Evolutionary conservation across 2,113 vertebrate genomes (phyloP).

Genomic region (Triplophysa tibetana): DNA sequence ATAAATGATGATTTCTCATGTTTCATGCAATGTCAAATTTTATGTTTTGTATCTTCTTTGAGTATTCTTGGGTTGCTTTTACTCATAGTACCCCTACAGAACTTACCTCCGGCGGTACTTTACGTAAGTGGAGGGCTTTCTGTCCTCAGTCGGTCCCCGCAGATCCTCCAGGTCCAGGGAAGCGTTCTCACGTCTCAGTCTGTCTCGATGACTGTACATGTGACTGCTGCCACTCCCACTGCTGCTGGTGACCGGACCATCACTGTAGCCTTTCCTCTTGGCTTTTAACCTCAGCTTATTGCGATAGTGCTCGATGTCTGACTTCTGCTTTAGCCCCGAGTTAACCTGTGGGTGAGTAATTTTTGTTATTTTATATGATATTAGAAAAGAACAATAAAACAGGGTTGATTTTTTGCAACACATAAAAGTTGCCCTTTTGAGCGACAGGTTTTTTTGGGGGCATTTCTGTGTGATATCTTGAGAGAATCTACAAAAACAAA

Average conservation of each 20-base stretch:
- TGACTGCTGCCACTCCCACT: conserved; percentile 62
- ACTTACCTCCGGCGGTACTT: conserved; percentile 82
- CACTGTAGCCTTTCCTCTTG: conserved; percentile 92
- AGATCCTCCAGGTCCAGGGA: conserved; percentile 82
- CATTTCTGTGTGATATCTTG: too few relatives aligned
- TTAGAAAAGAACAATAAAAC: not conserved
- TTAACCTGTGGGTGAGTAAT: conserved; percentile 75
- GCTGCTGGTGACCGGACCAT: conserved; percentile 79
- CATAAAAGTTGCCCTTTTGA: too few relatives aligned
- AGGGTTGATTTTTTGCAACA: too few relatives aligned
- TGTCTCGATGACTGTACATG: conserved; percentile 62
- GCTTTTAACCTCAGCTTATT: conserved; percentile 97
- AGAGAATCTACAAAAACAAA: too few relatives aligned
- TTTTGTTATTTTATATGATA: not conserved
- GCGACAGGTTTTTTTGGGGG: too few relatives aligned
- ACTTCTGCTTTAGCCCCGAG: conserved; percentile 94
- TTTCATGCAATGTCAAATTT: too few relatives aligned
- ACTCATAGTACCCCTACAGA: not conserved
- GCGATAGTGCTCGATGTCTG: conserved; percentile 96
- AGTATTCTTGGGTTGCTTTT: not conserved
- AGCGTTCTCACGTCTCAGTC: conserved; percentile 74
- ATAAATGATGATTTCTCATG: not conserved
- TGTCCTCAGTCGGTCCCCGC: conserved; percentile 84
- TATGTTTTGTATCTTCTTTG: not conserved
- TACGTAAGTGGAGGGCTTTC: conserved; percentile 77